Base-by-base conservation (phyloP, 2,888 invertebrate species). In the Junonia oenone region DNA sequence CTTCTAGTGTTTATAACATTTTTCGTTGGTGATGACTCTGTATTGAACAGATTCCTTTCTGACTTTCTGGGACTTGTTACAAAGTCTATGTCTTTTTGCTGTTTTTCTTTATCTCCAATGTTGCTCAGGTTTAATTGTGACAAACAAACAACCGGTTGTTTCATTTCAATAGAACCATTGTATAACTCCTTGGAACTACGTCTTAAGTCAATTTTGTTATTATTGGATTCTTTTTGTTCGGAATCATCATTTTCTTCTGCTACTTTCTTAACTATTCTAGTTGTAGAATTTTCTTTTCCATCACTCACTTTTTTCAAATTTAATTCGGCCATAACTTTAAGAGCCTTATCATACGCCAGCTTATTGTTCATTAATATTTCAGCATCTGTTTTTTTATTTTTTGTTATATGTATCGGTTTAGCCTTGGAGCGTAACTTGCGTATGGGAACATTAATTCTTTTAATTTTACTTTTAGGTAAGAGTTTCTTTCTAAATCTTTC, bases 391-490 rank as follows among this genome's bases (percentile, higher is more conserved):
- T 61, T 49, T 62, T 59, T 58, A 60, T 19, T 6, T 8, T 22
- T 61, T 35, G 59, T 48, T 14, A 61, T 31, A 27, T 56, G 37
- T 13, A 65, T 33, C 31, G 58, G 58, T 59, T 68, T 74, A 29
- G 61, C 61, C 64, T 68, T 72, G 14, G 58, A 45, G 8, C 56
- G 63, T 38, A 55, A 26, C 66, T 61, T 68, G 58, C 63, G 53
- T 15, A 62, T 60, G 45, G 65, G 57, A 22, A 56, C 47, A 5
- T 55, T 51, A 50, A 59, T 65, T 17, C 49, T 58, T 58, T 60
- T 74, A 56, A 86, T 86, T 69, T 87, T 88, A 63, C 66, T 66
- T 66, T 75, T 83, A 1, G 83, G 79, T 56, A 71, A 17, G 56
- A 83, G 63, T 55, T 71, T 76, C 17, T 71, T 71, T 50, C 75